Evolutionary conservation across 2,888 invertebrate genomes (phyloP).

Genomic region (Linyphia triangularis): DNA sequence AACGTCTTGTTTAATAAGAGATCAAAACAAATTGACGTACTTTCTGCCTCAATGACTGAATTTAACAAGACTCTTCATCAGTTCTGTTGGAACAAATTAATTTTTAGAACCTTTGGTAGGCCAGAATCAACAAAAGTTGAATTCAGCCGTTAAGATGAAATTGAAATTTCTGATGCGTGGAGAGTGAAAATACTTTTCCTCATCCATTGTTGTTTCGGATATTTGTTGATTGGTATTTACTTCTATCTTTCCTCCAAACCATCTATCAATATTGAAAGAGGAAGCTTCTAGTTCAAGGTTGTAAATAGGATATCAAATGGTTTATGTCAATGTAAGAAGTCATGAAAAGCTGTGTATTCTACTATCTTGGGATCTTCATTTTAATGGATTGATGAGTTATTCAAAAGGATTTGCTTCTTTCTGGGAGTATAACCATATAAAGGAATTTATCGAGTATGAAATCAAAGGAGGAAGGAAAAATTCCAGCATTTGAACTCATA

Average conservation of each 20-base stretch:
- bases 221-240: constrained; percentile 17
- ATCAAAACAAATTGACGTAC: constrained; percentile 15
- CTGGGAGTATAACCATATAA: no score
- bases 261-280: constrained; percentile 8
- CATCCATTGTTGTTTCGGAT: background rate
- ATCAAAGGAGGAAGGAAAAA: no score
- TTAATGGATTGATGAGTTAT: constrained; percentile 3
- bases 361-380: background rate
- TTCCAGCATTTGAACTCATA: no score
- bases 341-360: background rate
- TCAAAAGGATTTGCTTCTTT: background rate
- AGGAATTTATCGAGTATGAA: no score
- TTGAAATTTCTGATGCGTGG: background rate
- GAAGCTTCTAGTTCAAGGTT: background rate
- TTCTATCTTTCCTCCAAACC: background rate
- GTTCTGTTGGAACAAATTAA: background rate
- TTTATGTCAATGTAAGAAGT: background rate
- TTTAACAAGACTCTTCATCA: background rate
- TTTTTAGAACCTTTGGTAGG: background rate
- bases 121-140: background rate
- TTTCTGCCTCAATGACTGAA: constrained; percentile 13
- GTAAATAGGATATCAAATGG: background rate
- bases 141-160: background rate
- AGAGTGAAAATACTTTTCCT: background rate
- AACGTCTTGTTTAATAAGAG: background rate